Percentiles rank a stretch among this genome's conserved stretches.
phyloP scores from a whole-genome alignment of 2,797 vertebrate species.

The Potorous gilbertii region DNA sequence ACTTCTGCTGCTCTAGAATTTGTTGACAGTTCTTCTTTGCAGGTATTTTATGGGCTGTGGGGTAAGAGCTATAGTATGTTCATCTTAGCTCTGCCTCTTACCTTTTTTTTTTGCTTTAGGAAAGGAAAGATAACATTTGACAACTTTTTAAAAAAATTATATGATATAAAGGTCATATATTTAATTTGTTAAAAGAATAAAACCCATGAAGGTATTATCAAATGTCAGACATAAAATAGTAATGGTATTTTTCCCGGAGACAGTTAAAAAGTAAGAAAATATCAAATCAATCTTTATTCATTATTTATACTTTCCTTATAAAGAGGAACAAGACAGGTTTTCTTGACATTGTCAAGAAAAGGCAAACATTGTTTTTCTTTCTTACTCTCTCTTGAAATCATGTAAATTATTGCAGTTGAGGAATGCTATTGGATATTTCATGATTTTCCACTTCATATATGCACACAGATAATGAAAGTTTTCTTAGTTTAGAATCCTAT shows the following conservation, averaged over 20 bases:
- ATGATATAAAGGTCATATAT: background rate
- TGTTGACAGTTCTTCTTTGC: no score
- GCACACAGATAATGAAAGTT: background rate
- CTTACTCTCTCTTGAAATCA: background rate
- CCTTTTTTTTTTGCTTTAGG: background rate
- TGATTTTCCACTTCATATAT: background rate
- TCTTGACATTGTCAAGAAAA: background rate
- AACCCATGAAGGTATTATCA: background rate
- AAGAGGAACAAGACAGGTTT: background rate
- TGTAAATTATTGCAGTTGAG: background rate
- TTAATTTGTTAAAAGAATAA: background rate
- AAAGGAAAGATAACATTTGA: background rate
- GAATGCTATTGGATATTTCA: background rate
- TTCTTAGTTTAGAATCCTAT: background rate
- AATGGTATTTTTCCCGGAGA: background rate
- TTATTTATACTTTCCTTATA: background rate
- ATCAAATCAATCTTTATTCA: background rate
- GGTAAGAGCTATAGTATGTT: no score
- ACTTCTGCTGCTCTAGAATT: no score
- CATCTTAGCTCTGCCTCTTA: no score
- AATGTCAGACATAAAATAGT: background rate
- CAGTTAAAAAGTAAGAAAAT: background rate
- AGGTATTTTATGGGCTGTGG: no score
- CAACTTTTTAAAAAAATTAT: background rate
- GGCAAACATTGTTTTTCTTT: background rate